Conservation (phyloP, 2,888 invertebrate genomes). For the Caprella mutica region DNA sequence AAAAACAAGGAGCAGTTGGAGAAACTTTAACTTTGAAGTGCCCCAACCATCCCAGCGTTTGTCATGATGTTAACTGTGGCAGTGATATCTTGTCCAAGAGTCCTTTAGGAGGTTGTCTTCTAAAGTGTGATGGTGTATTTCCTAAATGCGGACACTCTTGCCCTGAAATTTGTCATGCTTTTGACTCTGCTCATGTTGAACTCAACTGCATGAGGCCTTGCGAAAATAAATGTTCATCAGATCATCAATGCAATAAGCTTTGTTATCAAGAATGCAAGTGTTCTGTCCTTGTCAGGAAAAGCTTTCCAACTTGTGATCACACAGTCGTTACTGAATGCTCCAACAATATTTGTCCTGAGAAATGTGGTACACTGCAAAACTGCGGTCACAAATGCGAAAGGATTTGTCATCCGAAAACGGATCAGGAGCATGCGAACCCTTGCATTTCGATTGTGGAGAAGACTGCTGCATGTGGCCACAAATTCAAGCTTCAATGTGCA, state of each 20-base stretch:
- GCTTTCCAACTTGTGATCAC: constrained; percentile 37
- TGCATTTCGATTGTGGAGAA: too few relatives aligned
- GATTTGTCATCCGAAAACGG: too few relatives aligned
- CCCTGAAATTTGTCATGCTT: constrained; percentile 15
- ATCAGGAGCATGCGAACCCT: too few relatives aligned
- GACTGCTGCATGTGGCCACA: too few relatives aligned
- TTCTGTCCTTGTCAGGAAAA: constrained; percentile 26
- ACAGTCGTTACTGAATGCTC: too few relatives aligned
- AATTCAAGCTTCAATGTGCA: too few relatives aligned
- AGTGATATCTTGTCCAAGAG: constrained; percentile 16
- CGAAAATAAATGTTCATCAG: constrained; percentile 31
- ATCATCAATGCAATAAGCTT: constrained; percentile 35
- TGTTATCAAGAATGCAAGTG: constrained; percentile 37
- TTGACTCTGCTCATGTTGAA: constrained; percentile 31
- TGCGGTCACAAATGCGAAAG: too few relatives aligned
- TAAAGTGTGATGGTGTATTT: constrained; percentile 9
- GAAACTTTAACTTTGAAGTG: constrained; percentile 13
- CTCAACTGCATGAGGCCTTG: constrained; percentile 41
- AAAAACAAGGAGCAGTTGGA: constrained; percentile 3
- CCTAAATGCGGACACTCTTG: constrained; percentile 19
- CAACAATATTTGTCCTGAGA: too few relatives aligned
- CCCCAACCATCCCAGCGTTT: constrained; percentile 18
- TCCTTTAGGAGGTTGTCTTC: constrained; percentile 26
- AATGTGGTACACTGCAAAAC: too few relatives aligned
- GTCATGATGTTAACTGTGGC: neutral